These are phyloP conservation scores for Rhingia rostrata DNA, from an alignment of 2,888 invertebrate genomes.

Conservation along the genomic window DNA sequence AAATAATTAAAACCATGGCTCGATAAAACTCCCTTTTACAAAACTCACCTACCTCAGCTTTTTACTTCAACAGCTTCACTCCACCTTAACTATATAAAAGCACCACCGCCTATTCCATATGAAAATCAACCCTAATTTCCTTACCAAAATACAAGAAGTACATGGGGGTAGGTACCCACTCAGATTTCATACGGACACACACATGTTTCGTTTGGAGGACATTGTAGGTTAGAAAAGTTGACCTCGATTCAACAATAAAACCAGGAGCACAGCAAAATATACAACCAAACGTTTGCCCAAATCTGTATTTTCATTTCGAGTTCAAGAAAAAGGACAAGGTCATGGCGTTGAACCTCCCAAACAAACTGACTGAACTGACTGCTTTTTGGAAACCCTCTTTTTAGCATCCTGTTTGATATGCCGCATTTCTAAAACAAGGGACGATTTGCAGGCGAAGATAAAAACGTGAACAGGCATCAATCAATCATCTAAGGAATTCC, in stretches of 20 bases:
- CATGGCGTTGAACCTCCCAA: background rate
- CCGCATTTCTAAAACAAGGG: constrained; percentile 35
- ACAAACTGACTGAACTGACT: background rate
- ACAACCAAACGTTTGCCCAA: constrained; percentile 9
- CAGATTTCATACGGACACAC: background rate
- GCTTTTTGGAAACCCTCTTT: no score
- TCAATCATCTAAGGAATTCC: constrained; percentile 48
- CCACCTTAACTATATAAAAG: no score
- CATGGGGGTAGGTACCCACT: background rate
- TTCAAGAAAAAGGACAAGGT: constrained; percentile 57
- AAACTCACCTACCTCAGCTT: no score
- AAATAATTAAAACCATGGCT: no score
- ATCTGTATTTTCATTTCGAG: background rate
- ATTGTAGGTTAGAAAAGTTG: constrained; percentile 61
- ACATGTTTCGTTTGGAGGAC: constrained; percentile 14
- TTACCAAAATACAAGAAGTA: no score
- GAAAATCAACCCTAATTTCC: no score
- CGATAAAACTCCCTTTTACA: no score
- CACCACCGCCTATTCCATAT: no score
- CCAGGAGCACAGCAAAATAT: constrained; percentile 45
- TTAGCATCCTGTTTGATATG: constrained; percentile 3
- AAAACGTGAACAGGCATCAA: constrained; percentile 20
- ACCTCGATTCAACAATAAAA: constrained; percentile 66
- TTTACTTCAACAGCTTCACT: no score
- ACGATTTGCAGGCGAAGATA: no score